A percentile compares a stretch with the other conserved stretches of the same genome.
These are phyloP conservation scores for Anolis carolinensis DNA, from an alignment of 2,113 vertebrate genomes.

Conservation along the genomic window DNA sequence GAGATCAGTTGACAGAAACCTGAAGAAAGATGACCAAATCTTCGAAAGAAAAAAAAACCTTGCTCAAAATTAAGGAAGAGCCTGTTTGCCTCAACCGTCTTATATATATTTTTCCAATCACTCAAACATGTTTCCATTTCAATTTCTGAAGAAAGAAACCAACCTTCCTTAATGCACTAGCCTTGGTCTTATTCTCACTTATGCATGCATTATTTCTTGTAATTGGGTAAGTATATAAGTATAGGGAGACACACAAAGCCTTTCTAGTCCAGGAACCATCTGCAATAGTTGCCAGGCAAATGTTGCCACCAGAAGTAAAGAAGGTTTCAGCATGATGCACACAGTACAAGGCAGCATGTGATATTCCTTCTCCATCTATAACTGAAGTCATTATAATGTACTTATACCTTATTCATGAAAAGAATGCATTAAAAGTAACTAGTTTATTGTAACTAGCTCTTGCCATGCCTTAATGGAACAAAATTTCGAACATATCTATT, in stretches of 20 bases:
- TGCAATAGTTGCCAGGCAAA: neutral
- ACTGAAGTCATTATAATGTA: neutral
- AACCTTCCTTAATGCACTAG: neutral
- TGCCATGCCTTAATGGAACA: neutral
- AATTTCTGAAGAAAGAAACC: neutral
- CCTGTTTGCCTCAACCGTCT: no score
- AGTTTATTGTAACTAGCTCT: neutral
- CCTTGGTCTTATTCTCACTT: neutral
- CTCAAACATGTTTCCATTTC: neutral
- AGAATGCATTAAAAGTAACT: neutral
- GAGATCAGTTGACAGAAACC: conserved; percentile 13
- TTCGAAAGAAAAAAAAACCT: neutral
- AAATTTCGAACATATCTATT: no score
- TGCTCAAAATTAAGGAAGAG: conserved; percentile 2
- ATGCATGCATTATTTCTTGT: neutral
- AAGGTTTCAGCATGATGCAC: no score
- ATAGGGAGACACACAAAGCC: neutral
- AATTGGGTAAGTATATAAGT: neutral
- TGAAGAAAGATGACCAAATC: conserved; percentile 8
- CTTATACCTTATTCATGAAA: neutral
- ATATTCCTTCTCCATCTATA: neutral
- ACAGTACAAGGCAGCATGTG: neutral
- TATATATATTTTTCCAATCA: neutral
- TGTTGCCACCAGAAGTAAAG: neutral
- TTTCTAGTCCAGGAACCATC: neutral